phyloP scores from a whole-genome alignment of 2,797 vertebrate genomes.

The Anolis apletophallus region DNA sequence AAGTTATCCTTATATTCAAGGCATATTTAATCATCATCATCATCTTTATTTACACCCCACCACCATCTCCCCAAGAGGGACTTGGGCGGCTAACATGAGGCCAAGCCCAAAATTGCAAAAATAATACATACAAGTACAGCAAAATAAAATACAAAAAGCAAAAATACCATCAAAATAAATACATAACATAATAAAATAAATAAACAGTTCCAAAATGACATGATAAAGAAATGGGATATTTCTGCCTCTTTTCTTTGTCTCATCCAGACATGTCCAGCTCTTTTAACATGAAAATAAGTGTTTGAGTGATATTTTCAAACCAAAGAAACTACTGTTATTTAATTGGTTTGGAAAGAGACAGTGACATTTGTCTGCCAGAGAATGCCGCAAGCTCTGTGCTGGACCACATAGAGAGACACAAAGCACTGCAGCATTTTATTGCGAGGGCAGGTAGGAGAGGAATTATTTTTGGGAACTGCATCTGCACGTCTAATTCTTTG shows the following conservation, averaged over 20 bases:
- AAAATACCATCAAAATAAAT: too few relatives aligned
- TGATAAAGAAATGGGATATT: too few relatives aligned
- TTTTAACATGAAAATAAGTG: not conserved
- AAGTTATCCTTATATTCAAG: not conserved
- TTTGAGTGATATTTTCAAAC: not conserved
- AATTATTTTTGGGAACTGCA: not conserved
- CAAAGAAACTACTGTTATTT: not conserved
- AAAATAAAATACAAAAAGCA: too few relatives aligned
- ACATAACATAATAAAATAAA: too few relatives aligned
- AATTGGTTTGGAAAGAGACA: not conserved
- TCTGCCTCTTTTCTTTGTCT: too few relatives aligned
- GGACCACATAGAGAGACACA: not conserved
- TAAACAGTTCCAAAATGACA: too few relatives aligned
- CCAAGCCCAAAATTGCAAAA: too few relatives aligned
- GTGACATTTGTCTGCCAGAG: not conserved
- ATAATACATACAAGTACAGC: too few relatives aligned
- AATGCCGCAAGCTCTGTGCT: not conserved
- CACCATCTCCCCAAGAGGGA: too few relatives aligned
- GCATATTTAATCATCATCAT: too few relatives aligned
- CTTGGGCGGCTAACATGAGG: too few relatives aligned
- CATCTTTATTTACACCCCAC: too few relatives aligned
- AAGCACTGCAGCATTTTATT: constrained; percentile 10
- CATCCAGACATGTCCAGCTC: not conserved
- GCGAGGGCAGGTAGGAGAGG: not conserved
- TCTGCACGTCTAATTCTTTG: not conserved